These are phyloP conservation scores for Orthonychiurus folsomi DNA, from an alignment of 2,888 invertebrate genomes.

Conservation along the genomic window DNA sequence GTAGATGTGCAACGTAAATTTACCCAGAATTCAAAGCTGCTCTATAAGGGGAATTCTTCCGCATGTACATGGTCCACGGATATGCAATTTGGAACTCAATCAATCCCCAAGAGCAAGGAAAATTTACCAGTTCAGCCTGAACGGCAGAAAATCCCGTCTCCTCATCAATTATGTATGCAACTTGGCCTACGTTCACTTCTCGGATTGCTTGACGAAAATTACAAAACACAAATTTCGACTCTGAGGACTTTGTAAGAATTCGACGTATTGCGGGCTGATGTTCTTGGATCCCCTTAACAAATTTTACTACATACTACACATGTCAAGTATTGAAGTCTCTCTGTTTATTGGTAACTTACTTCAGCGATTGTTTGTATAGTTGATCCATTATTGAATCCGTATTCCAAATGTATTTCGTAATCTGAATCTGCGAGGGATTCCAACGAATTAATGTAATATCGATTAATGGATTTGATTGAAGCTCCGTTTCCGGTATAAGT, in stretches of 20 bases:
- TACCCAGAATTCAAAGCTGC: slow-evolving; percentile 25
- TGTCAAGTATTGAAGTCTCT: not conserved
- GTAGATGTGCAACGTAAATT: no score
- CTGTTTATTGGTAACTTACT: slow-evolving; percentile 2
- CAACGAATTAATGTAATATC: slow-evolving; percentile 23
- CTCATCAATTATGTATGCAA: slow-evolving; percentile 30
- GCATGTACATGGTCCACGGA: slow-evolving; percentile 29
- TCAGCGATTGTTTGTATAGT: slow-evolving; percentile 15
- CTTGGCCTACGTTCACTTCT: slow-evolving; percentile 17
- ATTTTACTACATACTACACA: no score
- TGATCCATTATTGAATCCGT: slow-evolving; percentile 19
- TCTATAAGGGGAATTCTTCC: slow-evolving; percentile 20
- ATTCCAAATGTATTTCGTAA: slow-evolving; percentile 17
- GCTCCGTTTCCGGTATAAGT: slow-evolving; percentile 26
- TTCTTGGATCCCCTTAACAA: no score
- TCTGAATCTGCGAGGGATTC: slow-evolving; percentile 18
- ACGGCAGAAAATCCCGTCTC: slow-evolving; percentile 23
- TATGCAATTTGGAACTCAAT: slow-evolving; percentile 23
- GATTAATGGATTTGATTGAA: slow-evolving; percentile 23
- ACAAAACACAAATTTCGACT: slow-evolving; percentile 11
- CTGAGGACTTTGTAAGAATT: no score
- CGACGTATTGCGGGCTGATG: not conserved
- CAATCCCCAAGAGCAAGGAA: slow-evolving; percentile 23
- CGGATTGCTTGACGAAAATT: slow-evolving; percentile 20
- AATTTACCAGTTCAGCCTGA: slow-evolving; percentile 11